Percentiles rank a stretch among this genome's conserved stretches.
These are phyloP conservation scores for Ancistrus triradiatus DNA, from an alignment of 2,113 vertebrate species.

Conservation along the genomic window DNA sequence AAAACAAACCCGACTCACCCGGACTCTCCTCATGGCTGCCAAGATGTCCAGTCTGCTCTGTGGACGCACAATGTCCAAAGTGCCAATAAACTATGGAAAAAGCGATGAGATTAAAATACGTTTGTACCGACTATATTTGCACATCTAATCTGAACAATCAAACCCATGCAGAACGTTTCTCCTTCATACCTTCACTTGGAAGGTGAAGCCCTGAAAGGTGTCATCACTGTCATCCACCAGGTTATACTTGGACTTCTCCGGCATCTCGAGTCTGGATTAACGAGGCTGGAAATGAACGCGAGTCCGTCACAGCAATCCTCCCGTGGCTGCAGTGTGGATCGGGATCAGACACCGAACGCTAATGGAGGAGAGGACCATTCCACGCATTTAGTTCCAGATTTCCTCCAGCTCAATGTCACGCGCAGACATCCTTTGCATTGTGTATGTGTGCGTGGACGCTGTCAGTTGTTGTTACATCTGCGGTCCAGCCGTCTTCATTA, in stretches of 20 bases:
- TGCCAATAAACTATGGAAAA: conserved; percentile 91
- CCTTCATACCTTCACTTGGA: conserved; percentile 87
- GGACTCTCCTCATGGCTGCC: conserved; percentile 91
- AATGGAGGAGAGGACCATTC: no score
- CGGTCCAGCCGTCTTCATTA: neutral
- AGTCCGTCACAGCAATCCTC: neutral
- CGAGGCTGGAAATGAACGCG: neutral
- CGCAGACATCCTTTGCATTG: no score
- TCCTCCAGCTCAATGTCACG: no score
- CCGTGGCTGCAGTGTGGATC: neutral
- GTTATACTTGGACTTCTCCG: conserved; percentile 90
- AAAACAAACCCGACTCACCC: conserved; percentile 72
- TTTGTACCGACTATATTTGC: conserved; percentile 19
- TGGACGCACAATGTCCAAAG: conserved; percentile 88
- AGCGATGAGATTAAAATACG: no score
- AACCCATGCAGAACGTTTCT: neutral
- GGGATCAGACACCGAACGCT: no score
- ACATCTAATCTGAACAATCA: neutral
- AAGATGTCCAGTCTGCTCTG: conserved; percentile 95
- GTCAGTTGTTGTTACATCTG: neutral
- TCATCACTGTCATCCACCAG: conserved; percentile 94
- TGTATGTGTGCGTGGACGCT: neutral
- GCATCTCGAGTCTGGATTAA: conserved; percentile 62
- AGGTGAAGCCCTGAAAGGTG: conserved; percentile 87
- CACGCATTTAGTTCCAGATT: no score